Conservation (phyloP, 1,140 invertebrate genomes). For the Phymastichus coffea region DNA sequence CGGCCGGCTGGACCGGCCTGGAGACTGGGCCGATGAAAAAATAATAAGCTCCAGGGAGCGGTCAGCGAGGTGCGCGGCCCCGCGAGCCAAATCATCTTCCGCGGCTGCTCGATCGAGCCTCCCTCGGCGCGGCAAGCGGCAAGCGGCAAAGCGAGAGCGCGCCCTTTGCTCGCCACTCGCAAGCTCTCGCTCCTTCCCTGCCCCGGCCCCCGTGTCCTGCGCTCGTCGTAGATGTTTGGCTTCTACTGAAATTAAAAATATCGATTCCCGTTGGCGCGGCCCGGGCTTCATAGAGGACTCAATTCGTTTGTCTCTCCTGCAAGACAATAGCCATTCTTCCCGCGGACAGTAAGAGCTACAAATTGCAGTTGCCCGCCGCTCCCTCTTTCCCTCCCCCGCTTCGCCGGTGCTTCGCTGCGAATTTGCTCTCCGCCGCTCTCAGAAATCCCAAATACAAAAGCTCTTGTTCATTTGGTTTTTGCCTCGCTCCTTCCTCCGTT, state of each 20-base stretch:
- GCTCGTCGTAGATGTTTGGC: slow-evolving; percentile 51
- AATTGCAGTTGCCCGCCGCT: slow-evolving; percentile 53
- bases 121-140: too few relatives aligned
- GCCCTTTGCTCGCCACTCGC: too few relatives aligned
- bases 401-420: slow-evolving; percentile 3
- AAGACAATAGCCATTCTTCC: slow-evolving; percentile 57
- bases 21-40: slow-evolving; percentile 50
- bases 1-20: slow-evolving; percentile 7
- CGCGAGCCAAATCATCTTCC: slow-evolving; percentile 36
- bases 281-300: slow-evolving; percentile 51
- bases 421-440: slow-evolving; percentile 28
- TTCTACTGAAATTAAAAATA: slow-evolving; percentile 60
- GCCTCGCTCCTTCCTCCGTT: slow-evolving; percentile 4
- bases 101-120: too few relatives aligned
- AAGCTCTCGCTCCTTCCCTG: too few relatives aligned
- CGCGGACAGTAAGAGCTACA: slow-evolving; percentile 57
- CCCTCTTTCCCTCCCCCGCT: slow-evolving; percentile 25
- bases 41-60: slow-evolving; percentile 54
- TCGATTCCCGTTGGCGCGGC: slow-evolving; percentile 54
- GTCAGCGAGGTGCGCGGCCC: slow-evolving; percentile 54
- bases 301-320: slow-evolving; percentile 56
- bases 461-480: slow-evolving; percentile 53
- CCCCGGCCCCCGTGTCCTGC: not conserved
- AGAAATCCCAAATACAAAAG: slow-evolving; percentile 54
- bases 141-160: too few relatives aligned